Base-by-base conservation (phyloP, 1,140 invertebrate genomes). In the Cydia fagiglandana region DNA sequence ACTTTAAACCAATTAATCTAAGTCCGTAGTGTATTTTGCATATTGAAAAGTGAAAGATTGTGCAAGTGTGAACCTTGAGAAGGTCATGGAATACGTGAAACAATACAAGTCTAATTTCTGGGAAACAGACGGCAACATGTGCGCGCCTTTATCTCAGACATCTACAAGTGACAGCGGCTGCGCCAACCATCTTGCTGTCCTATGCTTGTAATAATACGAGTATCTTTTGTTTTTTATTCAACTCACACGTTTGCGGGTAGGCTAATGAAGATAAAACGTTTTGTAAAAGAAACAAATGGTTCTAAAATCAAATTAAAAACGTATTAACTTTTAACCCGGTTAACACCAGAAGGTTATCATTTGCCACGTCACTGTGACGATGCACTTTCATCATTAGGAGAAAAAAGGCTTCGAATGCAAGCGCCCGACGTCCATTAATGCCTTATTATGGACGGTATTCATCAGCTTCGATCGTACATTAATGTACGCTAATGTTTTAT, bases 401-500 rank as follows among this genome's bases (percentile, higher is more conserved):
- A 73, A 88, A 89, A 90, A 90, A 90, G 77, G 77, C 80, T 81
- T 84, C 81, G 80, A 78, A 81, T 83, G 84, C 85, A 85, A 86
- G 84, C 86, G 84, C 85, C 86, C 88, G 88, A 84, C 85, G 90
- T 90, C 50, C 88, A 86, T 91, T 93, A 91, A 91, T 88, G 87
- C 84, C 88, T 88, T 89, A 91, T 92, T 91, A 93, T 89, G 88
- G 81, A 85, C 84, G 86, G 84, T 88, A 93, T 93, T 87, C 90
- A 92, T 93, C 90, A 91, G 89, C 70, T 91, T 91, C 86, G 90
- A 91, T 89, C 88, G 80, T 86, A 88, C 86, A 88, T 91, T 91
- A 93, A 90, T 88, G 88, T 87, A 90, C 90, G 86, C 86, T 93
- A 93, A 93, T 91, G 91, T 87, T 91, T 91, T 89, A 91, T 91